These are phyloP conservation scores for Polypterus bichir DNA, from an alignment of 2,113 vertebrate species.

Conservation along the genomic window DNA sequence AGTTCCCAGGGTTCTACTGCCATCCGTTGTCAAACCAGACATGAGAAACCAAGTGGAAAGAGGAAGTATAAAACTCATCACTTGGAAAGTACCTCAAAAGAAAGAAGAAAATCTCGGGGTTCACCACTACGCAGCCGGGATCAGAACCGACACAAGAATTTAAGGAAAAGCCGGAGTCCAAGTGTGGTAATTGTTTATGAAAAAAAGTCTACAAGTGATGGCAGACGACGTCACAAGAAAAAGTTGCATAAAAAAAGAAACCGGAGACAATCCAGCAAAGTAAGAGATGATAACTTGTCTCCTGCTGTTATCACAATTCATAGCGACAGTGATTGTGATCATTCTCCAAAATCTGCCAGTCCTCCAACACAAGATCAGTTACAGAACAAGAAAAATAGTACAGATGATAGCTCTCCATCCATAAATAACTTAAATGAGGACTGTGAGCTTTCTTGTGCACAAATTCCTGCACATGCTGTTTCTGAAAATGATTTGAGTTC, in stretches of 20 bases:
- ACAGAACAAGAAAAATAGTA: too few relatives aligned
- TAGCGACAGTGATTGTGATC: conserved; percentile 57
- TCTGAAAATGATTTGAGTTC: too few relatives aligned
- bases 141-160: conserved; percentile 46
- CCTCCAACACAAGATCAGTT: too few relatives aligned
- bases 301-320: conserved; percentile 71
- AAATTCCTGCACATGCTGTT: too few relatives aligned
- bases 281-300: conserved; percentile 26
- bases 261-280: conserved; percentile 42
- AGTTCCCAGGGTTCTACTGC: conserved; percentile 47
- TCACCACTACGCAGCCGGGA: conserved; percentile 27
- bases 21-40: conserved; percentile 36
- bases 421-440: too few relatives aligned
- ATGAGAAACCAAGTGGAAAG: conserved; percentile 73
- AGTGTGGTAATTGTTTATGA: conserved; percentile 70
- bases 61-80: conserved; percentile 83
- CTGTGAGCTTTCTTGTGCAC: too few relatives aligned
- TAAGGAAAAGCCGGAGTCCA: conserved; percentile 54
- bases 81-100: conserved; percentile 46
- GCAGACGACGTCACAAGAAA: conserved; percentile 64
- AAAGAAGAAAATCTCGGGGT: conserved; percentile 17
- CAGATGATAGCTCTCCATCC: too few relatives aligned
- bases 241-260: conserved; percentile 82
- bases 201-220: conserved; percentile 43
- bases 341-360: too few relatives aligned